Evolutionary conservation across 2,113 vertebrate species (phyloP), one percentile per base, ranked within the genome.

Genomic region (Lophochroa leadbeateri): DNA sequence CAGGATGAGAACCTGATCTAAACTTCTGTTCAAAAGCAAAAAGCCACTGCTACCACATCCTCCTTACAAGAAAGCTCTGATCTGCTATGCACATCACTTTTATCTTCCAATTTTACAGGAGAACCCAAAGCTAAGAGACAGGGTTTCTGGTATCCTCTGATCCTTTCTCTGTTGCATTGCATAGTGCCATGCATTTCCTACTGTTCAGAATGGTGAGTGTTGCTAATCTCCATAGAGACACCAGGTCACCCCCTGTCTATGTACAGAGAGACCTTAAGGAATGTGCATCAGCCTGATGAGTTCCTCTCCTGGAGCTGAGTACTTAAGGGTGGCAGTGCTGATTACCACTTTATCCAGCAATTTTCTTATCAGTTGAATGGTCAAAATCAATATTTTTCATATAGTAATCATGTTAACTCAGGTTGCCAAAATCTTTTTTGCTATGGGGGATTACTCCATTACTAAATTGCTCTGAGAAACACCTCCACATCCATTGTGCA

Each of bases 361-460:
- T 86, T 90, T 95, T 95, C 58, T 43, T 87, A 90, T 80, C 63
- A 79, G 70, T 7, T 88, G 58, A 91, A 95, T 63, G 84, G 8
- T 24, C 5, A 96, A 90, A 96, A 95, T 82, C 75, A 88, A 65
- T 85, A 80, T 77, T 94, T 89, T 96, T 88, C 70, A 35, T 80
- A 43, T 29, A 69, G 25, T 44, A 25, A 46, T 58, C 44, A 67
- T 88, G 23, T 53, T 83, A 90, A 82, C 44, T 95, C 31, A 15
- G 82, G 65, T 58, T 61, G 17, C 28, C 31, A 70, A 75, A 60
- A 68, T 27, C 10, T 69, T 71, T 63, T 84, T 84, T 78, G 25
- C 18, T 75, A 1, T 17, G 6, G 10, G 21, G 15, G 3, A 39
- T 82, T 87, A 44, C 35, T 77, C 77, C 58, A 80, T 82, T 53